These are phyloP conservation scores for Trematocara variabile DNA, from an alignment of 2,113 vertebrate genomes.

Conservation along the genomic window DNA sequence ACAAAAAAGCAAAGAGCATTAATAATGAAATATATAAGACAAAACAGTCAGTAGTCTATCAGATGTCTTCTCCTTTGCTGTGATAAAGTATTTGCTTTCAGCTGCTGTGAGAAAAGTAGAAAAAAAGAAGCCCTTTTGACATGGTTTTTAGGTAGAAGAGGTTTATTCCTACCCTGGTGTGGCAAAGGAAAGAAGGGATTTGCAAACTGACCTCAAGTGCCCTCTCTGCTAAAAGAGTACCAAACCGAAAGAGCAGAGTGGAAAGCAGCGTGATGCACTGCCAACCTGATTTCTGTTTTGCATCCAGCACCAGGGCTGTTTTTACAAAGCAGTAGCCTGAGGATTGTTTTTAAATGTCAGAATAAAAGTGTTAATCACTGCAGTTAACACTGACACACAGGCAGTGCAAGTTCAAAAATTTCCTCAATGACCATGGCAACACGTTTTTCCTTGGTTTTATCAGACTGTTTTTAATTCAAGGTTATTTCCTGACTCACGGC, in stretches of 20 bases:
- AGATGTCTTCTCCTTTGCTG: neutral
- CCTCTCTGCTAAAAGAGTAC: neutral
- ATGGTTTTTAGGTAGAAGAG: slow-evolving; percentile 11
- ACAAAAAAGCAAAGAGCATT: neutral
- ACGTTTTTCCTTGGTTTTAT: neutral
- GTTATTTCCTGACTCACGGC: neutral
- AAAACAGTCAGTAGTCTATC: neutral
- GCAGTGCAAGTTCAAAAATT: neutral
- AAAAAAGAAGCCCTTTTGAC: neutral
- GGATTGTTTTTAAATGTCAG: slow-evolving; percentile 21
- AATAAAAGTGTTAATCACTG: neutral
- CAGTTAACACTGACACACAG: neutral
- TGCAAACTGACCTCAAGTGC: slow-evolving; percentile 27
- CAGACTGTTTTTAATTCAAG: neutral
- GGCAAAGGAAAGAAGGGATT: slow-evolving; percentile 21
- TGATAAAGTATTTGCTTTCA: neutral
- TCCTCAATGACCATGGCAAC: neutral
- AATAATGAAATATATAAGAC: neutral
- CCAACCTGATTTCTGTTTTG: neutral
- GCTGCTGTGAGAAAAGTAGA: neutral
- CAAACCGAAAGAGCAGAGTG: neutral
- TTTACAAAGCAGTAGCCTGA: neutral
- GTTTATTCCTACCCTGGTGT: neutral
- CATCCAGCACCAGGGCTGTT: neutral
- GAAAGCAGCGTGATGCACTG: neutral